Evolutionary conservation across 2,113 vertebrate genomes (phyloP).

Genomic region (Pseudonaja textilis): DNA sequence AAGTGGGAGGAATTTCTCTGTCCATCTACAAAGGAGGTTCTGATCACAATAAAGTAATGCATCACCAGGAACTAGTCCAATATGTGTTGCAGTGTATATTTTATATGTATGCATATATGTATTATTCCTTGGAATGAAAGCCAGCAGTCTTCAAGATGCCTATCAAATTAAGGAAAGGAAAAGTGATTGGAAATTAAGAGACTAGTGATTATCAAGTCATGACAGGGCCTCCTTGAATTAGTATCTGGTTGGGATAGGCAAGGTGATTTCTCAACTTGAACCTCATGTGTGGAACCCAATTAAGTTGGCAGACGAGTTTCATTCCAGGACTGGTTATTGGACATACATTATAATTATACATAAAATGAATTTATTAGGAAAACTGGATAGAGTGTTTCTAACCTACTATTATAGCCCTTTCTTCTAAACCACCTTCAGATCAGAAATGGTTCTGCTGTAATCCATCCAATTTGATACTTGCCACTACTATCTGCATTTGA

Average conservation of each 20-base stretch:
- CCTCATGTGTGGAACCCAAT: not conserved
- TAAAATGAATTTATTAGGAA: not conserved
- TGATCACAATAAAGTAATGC: not conserved
- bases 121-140: not conserved
- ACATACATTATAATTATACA: not conserved
- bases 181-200: not conserved
- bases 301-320: not conserved
- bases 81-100: not conserved
- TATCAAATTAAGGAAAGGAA: not conserved
- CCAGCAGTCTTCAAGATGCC: not conserved
- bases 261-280: too few species aligned
- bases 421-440: not conserved
- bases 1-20: constrained; percentile 49
- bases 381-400: not conserved
- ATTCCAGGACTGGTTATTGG: not conserved
- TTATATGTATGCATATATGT: not conserved
- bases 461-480: not conserved
- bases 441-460: not conserved
- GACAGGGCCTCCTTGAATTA: not conserved
- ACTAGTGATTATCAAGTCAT: not conserved
- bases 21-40: not conserved
- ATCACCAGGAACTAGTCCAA: not conserved
- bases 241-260: not conserved
- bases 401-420: accelerated
- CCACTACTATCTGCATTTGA: constrained; percentile 52